Evolutionary conservation across 2,888 invertebrate genomes (phyloP).

Genomic region (Parapristionchus giblindavisi): DNA sequence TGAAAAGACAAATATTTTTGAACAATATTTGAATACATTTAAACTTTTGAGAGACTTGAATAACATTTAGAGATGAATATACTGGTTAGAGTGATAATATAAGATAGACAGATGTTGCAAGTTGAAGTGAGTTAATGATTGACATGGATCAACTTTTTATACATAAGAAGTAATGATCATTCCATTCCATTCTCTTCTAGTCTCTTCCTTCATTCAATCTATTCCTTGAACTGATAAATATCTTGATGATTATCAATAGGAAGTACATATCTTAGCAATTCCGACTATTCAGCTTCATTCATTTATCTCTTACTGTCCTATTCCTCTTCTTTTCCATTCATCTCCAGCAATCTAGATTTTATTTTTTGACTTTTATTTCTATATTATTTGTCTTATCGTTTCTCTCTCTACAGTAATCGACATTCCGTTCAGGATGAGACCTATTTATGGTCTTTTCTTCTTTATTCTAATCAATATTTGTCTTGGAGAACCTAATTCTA

Average conservation of each 20-base stretch:
- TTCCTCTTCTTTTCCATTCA: neutral
- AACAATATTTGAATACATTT: too few relatives aligned
- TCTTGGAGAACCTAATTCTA: neutral
- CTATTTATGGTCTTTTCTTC: neutral
- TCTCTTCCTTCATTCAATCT: constrained; percentile 1
- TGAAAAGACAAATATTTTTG: too few relatives aligned
- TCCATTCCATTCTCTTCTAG: neutral
- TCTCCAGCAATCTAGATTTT: constrained; percentile 5
- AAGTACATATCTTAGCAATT: neutral
- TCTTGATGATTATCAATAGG: neutral
- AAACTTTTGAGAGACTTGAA: too few relatives aligned
- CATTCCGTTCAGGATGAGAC: neutral
- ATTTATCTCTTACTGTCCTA: neutral
- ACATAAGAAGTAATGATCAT: too few relatives aligned
- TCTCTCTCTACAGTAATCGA: neutral
- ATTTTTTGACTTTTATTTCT: neutral
- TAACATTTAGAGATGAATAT: too few relatives aligned
- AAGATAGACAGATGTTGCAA: too few relatives aligned
- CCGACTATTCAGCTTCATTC: neutral
- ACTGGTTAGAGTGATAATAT: too few relatives aligned
- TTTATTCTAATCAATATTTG: neutral
- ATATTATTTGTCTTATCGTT: neutral
- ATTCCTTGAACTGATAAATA: constrained; percentile 6
- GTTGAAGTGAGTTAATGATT: too few relatives aligned
- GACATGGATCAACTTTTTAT: too few relatives aligned